Percentiles rank a stretch among this genome's conserved stretches.
Evolutionary conservation across 2,888 invertebrate species (phyloP).

Genomic region (Drosophila emarginata): DNA sequence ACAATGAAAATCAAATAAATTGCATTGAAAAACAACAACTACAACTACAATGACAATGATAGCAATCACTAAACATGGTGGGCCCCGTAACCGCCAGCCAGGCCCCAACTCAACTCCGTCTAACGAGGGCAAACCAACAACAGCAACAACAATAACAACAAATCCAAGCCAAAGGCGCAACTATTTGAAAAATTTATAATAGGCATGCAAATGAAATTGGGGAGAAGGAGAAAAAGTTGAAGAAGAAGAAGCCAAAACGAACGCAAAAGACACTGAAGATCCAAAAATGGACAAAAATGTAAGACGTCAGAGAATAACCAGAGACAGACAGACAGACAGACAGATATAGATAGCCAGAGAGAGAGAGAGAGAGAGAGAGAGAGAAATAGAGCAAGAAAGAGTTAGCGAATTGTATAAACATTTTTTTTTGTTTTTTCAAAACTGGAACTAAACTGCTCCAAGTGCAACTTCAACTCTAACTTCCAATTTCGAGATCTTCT

Average conservation of each 20-base stretch:
- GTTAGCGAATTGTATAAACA: constrained; percentile 1
- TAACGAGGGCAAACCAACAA: constrained; percentile 54
- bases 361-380: constrained; percentile 21
- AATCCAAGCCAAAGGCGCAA: constrained; percentile 32
- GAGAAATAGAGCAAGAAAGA: not conserved
- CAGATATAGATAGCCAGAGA: constrained; percentile 2
- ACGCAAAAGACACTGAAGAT: not conserved
- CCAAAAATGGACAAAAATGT: constrained; percentile 43
- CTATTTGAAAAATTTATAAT: constrained; percentile 73
- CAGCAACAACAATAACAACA: not conserved
- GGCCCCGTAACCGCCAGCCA: constrained; percentile 30
- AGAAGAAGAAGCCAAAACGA: not conserved
- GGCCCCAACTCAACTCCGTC: not conserved
- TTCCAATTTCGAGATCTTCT: not conserved
- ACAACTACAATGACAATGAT: constrained; percentile 52
- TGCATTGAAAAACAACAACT: constrained; percentile 57
- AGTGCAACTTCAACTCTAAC: not conserved
- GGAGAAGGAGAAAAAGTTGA: not conserved
- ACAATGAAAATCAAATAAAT: constrained; percentile 76
- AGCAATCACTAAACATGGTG: constrained; percentile 70
- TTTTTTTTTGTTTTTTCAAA: constrained; percentile 34
- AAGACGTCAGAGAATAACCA: constrained; percentile 23
- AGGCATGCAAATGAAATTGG: constrained; percentile 57
- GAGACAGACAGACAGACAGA: constrained; percentile 5
- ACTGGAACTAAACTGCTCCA: constrained; percentile 40